Evolutionary conservation across 2,888 invertebrate genomes (phyloP), one percentile per base, ranked within the genome.

Genomic region (Orthonevra nobilis): DNA sequence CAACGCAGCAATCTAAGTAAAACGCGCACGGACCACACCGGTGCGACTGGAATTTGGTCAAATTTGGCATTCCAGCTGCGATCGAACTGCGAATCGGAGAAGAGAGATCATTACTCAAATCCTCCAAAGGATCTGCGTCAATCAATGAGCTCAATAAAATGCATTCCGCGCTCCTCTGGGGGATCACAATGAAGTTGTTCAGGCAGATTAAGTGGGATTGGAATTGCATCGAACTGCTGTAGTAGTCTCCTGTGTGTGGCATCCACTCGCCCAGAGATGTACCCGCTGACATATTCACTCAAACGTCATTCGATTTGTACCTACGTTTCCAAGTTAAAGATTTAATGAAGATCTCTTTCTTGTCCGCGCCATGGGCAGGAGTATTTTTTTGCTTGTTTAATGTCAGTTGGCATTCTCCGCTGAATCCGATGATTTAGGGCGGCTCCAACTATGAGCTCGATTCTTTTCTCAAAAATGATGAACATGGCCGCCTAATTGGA

Each of bases 11-110:
- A 42, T 54, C 54, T 42, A 63, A 74, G 26, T 38, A 44, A 63
- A 63, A 46, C 46, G 58, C 38, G 38, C 58, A 38, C 58, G 74
- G 81, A 81, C 81, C 81, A 81, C 81, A 73, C 74, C 69, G 68
- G 56, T 23, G 63, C 74, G 74, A 68, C 56, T 58, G 81, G 74
- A 73, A 74, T 81, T 74, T 74, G 68, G 68, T 68, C 74, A 63
- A 74, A 74, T 81, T 81, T 73, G 79, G 79, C 79, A 79, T 79
- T 79, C 79, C 66, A 61, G 72, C 73, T 79, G 79, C 77, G 77
- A 66, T 50, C 42, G 52, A 20, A 50, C 69, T 36, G 64, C 44
- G 64, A 74, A 54, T 48, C 42, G 14, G 48, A 56, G 40, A 68
- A 17, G 56, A 61, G 40, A 73, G 66, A 63, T 66, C 77, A 77